Conservation (phyloP, 2,113 vertebrate species). For the Lasiurus cinereus region DNA sequence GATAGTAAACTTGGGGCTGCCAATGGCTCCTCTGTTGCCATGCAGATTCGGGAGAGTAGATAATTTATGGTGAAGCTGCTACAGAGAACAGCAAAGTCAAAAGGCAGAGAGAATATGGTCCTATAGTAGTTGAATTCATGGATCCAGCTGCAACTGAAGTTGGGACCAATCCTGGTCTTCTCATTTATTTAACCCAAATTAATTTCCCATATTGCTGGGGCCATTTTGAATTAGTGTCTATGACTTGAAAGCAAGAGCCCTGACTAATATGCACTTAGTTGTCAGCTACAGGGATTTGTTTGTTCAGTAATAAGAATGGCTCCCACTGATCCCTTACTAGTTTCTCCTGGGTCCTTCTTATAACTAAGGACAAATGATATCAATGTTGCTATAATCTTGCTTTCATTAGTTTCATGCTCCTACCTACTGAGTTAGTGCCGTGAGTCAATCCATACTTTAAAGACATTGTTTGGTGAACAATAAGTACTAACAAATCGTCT, state of each 20-base stretch:
- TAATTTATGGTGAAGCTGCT: not conserved
- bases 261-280: not conserved
- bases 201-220: not conserved
- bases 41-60: rapidly evolving
- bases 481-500: not conserved
- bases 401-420: not conserved
- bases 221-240: not conserved
- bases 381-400: rapidly evolving
- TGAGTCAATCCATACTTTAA: not conserved
- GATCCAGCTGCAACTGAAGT: not conserved
- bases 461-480: not conserved
- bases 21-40: not conserved
- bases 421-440: not conserved
- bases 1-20: not conserved
- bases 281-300: rapidly evolving
- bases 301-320: not conserved
- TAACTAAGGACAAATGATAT: rapidly evolving
- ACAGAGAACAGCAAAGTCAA: not conserved
- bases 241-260: not conserved
- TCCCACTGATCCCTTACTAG: rapidly evolving
- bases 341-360: not conserved
- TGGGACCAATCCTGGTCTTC: not conserved
- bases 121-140: not conserved
- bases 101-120: not conserved
- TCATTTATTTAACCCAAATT: not conserved